Evolutionary conservation across 2,888 invertebrate genomes (phyloP).

Genomic region (Eueremaeus valkanovi): DNA sequence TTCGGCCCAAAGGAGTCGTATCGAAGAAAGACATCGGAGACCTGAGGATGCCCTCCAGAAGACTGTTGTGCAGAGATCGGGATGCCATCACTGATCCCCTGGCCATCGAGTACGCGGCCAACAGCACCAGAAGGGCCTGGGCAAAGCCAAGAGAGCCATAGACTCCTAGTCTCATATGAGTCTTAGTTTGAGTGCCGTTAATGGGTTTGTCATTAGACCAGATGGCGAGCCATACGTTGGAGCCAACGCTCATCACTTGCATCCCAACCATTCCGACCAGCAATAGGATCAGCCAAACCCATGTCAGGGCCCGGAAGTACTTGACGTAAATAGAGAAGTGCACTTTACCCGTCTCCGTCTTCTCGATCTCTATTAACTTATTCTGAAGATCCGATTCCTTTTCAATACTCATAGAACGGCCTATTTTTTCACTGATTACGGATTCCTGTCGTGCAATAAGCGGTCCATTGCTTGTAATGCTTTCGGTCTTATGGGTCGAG

Average conservation of each 20-base stretch:
- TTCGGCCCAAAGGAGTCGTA: conserved; percentile 63
- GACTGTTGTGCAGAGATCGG: conserved; percentile 47
- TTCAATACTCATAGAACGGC: not conserved
- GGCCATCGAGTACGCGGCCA: too few species aligned
- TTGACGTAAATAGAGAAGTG: conserved; percentile 82
- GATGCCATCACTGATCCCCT: too few species aligned
- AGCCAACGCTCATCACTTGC: conserved; percentile 34
- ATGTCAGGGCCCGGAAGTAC: conserved; percentile 76
- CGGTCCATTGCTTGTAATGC: conserved; percentile 47
- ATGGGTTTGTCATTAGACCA: conserved; percentile 43
- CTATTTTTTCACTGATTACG: not conserved
- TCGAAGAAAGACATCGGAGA: conserved; percentile 53
- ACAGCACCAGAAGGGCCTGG: too few species aligned
- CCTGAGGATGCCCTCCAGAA: conserved; percentile 48
- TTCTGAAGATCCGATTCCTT: not conserved
- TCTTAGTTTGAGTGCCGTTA: not conserved
- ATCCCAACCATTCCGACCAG: conserved; percentile 59
- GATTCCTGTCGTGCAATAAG: not conserved
- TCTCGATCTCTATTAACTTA: conserved; percentile 40
- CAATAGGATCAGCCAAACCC: conserved; percentile 67
- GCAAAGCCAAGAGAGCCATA: too few species aligned
- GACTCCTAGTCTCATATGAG: conserved; percentile 78
- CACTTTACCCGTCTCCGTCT: conserved; percentile 55
- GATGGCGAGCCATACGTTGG: conserved; percentile 41
- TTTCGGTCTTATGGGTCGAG: not conserved